These are phyloP conservation scores for Cyanoderma ruficeps DNA, from an alignment of 2,113 vertebrate genomes.

Conservation along the genomic window DNA sequence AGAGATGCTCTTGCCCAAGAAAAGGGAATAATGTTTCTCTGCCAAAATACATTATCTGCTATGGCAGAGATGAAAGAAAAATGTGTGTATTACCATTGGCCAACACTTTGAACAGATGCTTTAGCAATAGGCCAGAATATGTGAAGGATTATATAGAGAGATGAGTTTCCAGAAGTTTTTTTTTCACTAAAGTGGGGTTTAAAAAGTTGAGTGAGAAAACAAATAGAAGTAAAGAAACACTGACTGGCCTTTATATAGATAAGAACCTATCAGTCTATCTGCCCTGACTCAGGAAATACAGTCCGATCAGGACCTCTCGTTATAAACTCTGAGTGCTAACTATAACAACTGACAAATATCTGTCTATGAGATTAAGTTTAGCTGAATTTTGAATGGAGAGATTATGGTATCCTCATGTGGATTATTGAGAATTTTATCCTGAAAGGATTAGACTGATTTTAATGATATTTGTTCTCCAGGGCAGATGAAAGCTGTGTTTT, in stretches of 20 bases:
- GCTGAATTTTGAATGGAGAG: background rate
- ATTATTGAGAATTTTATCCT: background rate
- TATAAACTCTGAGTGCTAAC: background rate
- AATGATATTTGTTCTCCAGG: background rate
- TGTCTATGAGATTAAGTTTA: background rate
- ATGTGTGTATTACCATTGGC: background rate
- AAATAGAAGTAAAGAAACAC: background rate
- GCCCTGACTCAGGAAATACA: background rate
- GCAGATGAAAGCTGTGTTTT: background rate
- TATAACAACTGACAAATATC: background rate
- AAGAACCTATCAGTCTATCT: background rate
- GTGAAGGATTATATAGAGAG: background rate
- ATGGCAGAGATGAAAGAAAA: background rate
- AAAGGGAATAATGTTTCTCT: background rate
- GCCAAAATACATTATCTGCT: background rate
- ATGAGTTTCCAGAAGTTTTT: background rate
- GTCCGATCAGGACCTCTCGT: background rate
- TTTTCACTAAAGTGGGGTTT: background rate
- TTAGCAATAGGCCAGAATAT: background rate
- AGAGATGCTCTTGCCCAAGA: background rate
- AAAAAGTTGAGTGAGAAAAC: background rate
- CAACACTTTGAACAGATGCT: background rate
- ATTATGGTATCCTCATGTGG: background rate
- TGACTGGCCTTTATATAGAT: background rate
- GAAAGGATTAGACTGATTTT: background rate